Base-by-base conservation (phyloP, 2,888 invertebrate species). In the Nesidiocoris tenuis region DNA sequence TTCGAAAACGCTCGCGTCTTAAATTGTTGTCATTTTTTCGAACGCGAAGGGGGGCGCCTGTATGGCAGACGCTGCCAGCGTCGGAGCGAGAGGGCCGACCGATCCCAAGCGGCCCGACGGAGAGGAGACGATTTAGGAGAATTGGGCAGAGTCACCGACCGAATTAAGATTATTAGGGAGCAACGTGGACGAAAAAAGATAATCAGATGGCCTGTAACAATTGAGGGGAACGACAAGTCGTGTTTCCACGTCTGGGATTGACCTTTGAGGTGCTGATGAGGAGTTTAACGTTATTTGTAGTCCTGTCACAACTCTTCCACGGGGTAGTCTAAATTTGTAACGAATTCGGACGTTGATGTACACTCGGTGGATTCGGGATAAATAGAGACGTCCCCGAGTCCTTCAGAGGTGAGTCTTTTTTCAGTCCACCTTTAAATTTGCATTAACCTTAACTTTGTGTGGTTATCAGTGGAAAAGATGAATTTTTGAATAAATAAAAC, bases 21-120 rank as follows among this genome's bases (percentile, higher is more conserved):
- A 72, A 72, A 72, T 72, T 56, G 72, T 61, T 61, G 61, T 54
- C 72, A 72, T 72, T 72, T 63, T 72, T 72, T 21, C 55, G 25
- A 22, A n/a, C 18, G 25, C 1, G 18, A 25, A 17, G 25, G n/a
- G 64, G 64, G 12, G 25, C n/a, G 25, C 25, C 24, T 21, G 22
- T 55, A 25, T 70, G 70, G 70, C 70, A 61, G 70, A n/a, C n/a
- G 39, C 12, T 39, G 39, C 39, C 39, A 39, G 39, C 5, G 39
- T 39, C 12, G 39, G 39, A 39, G 39, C 12, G 39, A 39, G 39
- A 39, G 3, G 5, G 39, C 3, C 3, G 12, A 12, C 12, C 39
- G 39, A 39, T 39, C 39, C 12, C 39, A 39, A 39, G 12, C 39
- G 39, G 12, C 39, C 39, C 12, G 39, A 39, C 39, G 3, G 39